Evolutionary conservation across 92 coral and sea anemone genomes (phyloP).

Genomic region (Actinernus sp.): DNA sequence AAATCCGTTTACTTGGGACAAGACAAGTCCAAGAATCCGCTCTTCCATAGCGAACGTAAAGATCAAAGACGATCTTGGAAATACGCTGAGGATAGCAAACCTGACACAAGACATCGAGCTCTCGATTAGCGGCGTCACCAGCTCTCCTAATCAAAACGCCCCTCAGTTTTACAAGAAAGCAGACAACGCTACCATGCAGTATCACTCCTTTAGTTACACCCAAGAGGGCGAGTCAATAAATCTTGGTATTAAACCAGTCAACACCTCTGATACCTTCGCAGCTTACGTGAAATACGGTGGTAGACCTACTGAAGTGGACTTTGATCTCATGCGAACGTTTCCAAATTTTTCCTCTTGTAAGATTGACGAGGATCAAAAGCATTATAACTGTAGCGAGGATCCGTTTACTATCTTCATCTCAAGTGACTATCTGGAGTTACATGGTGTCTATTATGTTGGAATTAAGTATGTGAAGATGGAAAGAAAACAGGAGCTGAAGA

Average conservation of each 20-base stretch:
- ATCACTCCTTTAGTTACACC: conserved; percentile 47
- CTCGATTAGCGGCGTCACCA: conserved; percentile 35
- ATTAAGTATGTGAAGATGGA: conserved; percentile 18
- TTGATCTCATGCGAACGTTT: conserved; percentile 29
- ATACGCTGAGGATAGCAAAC: conserved; percentile 47
- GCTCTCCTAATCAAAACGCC: background rate
- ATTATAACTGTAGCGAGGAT: conserved; percentile 37
- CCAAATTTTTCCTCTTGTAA: conserved; percentile 53
- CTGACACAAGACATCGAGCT: conserved; percentile 70
- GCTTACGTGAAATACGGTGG: conserved; percentile 45
- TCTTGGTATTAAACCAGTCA: conserved; percentile 53
- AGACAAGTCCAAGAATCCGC: conserved; percentile 38
- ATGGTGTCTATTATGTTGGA: conserved; percentile 59
- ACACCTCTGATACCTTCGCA: conserved; percentile 38
- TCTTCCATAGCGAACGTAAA: conserved; percentile 44
- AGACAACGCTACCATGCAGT: conserved; percentile 68
- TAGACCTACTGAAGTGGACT: conserved; percentile 52
- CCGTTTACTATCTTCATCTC: conserved; percentile 49
- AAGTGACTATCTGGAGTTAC: conserved; percentile 15
- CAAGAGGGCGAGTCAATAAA: conserved; percentile 50
- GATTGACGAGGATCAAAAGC: conserved; percentile 4
- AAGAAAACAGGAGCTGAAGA: conserved; percentile 7
- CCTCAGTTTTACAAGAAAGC: conserved; percentile 41
- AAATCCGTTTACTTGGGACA: conserved; percentile 74
- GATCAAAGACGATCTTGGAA: conserved; percentile 25